These are phyloP conservation scores for Lutjanus erythropterus DNA, from an alignment of 2,113 vertebrate genomes.

Conservation along the genomic window DNA sequence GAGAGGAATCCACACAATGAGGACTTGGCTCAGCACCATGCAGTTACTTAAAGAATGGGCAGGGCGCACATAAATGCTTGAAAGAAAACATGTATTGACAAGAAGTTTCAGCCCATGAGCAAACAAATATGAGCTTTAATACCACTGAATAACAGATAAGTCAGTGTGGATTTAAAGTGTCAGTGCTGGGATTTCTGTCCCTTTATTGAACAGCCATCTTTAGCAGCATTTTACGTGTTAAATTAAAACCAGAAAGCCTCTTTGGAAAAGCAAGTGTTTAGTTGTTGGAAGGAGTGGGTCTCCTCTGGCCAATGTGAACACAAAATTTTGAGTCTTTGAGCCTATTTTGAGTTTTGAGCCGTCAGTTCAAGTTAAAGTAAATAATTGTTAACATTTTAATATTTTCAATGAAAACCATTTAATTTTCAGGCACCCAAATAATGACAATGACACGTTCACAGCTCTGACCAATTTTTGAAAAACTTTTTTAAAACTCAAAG, in stretches of 20 bases:
- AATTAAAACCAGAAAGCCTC: slow-evolving; percentile 56
- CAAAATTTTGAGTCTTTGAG: slow-evolving; percentile 47
- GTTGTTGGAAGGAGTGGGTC: slow-evolving; percentile 40
- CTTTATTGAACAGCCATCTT: slow-evolving; percentile 55
- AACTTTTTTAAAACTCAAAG: no score
- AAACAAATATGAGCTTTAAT: slow-evolving; percentile 61
- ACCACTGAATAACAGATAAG: slow-evolving; percentile 43
- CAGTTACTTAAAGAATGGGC: slow-evolving; percentile 53
- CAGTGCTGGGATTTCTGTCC: slow-evolving; percentile 50
- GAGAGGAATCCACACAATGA: slow-evolving; percentile 71
- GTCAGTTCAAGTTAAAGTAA: no score
- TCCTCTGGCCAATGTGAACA: slow-evolving; percentile 46
- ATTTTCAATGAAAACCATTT: no score
- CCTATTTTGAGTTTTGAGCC: no score
- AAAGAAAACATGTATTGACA: slow-evolving; percentile 77
- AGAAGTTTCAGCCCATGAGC: slow-evolving; percentile 51
- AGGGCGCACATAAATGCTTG: slow-evolving; percentile 50
- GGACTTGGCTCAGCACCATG: slow-evolving; percentile 50
- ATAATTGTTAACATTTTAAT: no score
- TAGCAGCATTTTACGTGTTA: slow-evolving; percentile 41
- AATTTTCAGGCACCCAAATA: no score
- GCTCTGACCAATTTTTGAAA: no score
- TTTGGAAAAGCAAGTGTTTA: slow-evolving; percentile 52
- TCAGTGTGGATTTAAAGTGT: slow-evolving; percentile 55
- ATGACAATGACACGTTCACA: no score